Evolutionary conservation across 2,888 invertebrate genomes (phyloP), one percentile per base, ranked within the genome.

Genomic region (Ditula angustiorana): DNA sequence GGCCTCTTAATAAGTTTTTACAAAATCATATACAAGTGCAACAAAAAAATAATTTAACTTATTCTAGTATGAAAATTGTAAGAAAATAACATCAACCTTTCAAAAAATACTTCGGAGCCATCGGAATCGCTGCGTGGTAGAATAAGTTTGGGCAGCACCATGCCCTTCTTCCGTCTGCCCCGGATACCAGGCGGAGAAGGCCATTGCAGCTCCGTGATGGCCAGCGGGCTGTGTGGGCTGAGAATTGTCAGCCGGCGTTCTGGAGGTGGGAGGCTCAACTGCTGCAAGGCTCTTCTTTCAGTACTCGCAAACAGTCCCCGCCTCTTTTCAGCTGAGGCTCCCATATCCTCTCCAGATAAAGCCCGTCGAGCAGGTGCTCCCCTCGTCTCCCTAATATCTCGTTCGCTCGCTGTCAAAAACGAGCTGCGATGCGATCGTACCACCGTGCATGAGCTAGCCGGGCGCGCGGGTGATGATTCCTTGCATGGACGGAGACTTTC

Each of bases 211-310:
- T 96, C 96, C 69, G 94, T 93, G 3, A 93, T 88, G 65, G 95
- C 95, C 78, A 96, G 94, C 0, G 97, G 97, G 77, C 96, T 96
- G 81, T 96, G 96, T 0, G 96, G 96, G 72, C 97, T 97, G 65
- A 97, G 88, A 65, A 97, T 97, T 41, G 96, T 97, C 57, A 97
- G 94, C 71, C 94, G 92, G 10, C 94, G 92, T 66, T 95, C 95
- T 0, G 95, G 95, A 7, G 96, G 95, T 7, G 95, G 96, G 35
- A 96, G 85, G 73, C 96, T 96, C 37, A 96, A 89, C 78, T 96
- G 95, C 74, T 95, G 95, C 19, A 96, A 94, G 28, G 88, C 90
- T 26, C 93, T 93, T 55, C 95, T 88, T 76, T 95, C 95, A 26
- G 94, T 94, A 64, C 95, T 95, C 5, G 96, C 95, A 85, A 95